phyloP scores from a whole-genome alignment of 2,888 invertebrate species.

The Tethea ocularis region DNA sequence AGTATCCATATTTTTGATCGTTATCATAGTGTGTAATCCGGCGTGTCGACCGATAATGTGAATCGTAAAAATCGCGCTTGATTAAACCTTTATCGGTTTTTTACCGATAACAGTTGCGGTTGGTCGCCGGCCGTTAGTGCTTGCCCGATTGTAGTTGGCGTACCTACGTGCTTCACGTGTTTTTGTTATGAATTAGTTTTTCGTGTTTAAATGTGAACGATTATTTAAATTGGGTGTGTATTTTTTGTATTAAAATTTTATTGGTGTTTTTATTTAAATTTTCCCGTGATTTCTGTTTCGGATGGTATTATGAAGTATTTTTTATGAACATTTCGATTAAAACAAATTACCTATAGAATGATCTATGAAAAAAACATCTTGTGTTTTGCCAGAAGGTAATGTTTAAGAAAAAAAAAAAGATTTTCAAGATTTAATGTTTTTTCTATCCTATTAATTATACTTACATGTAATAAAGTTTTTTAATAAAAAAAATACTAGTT shows the following conservation, averaged over 20 bases:
- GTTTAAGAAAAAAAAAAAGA: no score
- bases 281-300: no score
- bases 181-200: neutral
- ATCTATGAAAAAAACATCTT: no score
- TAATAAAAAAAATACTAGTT: no score
- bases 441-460: no score
- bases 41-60: constrained; percentile 74
- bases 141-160: constrained; percentile 31
- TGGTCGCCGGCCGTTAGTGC: constrained; percentile 38
- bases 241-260: neutral
- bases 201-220: neutral
- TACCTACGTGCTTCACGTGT: constrained; percentile 11
- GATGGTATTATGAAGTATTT: no score
- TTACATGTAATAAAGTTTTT: no score
- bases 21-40: constrained; percentile 77
- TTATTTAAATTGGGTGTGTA: neutral
- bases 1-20: constrained; percentile 63
- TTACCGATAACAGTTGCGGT: constrained; percentile 43
- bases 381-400: no score
- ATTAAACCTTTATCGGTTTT: constrained; percentile 65
- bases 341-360: no score
- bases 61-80: constrained; percentile 80
- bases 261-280: neutral
- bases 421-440: no score
- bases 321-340: no score